A percentile compares a stretch with the other conserved stretches of the same genome.
These are phyloP conservation scores for Drosophila lutescens DNA, from an alignment of 2,888 invertebrate genomes.

Conservation along the genomic window DNA sequence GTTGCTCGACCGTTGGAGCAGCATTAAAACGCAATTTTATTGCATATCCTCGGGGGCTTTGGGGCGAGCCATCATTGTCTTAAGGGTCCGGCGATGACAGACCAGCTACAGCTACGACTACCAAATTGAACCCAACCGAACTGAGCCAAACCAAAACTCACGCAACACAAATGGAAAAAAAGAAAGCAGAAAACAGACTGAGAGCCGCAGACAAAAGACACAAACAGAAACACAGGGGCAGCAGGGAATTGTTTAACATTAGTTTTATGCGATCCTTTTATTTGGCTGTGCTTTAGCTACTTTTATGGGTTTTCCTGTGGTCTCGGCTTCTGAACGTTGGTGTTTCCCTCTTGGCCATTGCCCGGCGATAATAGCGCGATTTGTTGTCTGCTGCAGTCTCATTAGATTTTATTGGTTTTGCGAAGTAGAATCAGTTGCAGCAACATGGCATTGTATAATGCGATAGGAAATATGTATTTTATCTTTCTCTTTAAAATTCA, in stretches of 20 bases:
- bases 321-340: slow-evolving; percentile 5
- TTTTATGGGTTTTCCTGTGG: slow-evolving; percentile 56
- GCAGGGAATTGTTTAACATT: slow-evolving; percentile 60
- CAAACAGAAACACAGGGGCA: slow-evolving; percentile 17
- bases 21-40: slow-evolving; percentile 77
- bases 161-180: slow-evolving; percentile 24
- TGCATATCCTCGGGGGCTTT: slow-evolving; percentile 65
- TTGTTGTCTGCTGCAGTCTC: slow-evolving; percentile 72
- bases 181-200: background rate
- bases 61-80: slow-evolving; percentile 64
- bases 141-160: slow-evolving; percentile 8
- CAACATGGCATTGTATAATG: background rate
- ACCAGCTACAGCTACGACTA: slow-evolving; percentile 11
- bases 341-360: slow-evolving; percentile 50
- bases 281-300: slow-evolving; percentile 55
- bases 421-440: slow-evolving; percentile 35
- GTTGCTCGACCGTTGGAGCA: slow-evolving; percentile 51
- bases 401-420: slow-evolving; percentile 63
- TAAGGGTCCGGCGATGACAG: slow-evolving; percentile 61
- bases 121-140: slow-evolving; percentile 23
- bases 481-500: no score
- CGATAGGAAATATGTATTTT: no score
- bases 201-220: slow-evolving; percentile 36
- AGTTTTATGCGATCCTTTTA: slow-evolving; percentile 64
- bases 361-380: slow-evolving; percentile 65